Evolutionary conservation across 2,113 vertebrate genomes (phyloP).

Genomic region (Arenaria interpres): DNA sequence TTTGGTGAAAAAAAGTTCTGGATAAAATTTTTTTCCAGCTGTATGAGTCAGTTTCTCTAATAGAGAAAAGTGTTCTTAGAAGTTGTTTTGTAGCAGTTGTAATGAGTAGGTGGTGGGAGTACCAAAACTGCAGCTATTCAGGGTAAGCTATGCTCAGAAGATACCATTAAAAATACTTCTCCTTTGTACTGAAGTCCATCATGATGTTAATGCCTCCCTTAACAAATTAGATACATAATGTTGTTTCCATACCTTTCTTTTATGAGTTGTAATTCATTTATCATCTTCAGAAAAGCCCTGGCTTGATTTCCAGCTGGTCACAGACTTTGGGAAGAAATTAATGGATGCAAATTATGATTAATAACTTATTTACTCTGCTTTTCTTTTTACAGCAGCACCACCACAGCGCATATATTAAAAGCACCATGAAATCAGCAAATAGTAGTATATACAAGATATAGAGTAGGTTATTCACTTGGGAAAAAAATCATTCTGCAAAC

Average conservation of each 20-base stretch:
- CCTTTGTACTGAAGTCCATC: background rate
- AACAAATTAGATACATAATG: background rate
- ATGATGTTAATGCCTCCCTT: background rate
- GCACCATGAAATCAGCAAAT: background rate
- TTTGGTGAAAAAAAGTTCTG: background rate
- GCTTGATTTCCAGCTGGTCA: background rate
- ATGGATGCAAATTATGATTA: constrained; percentile 20
- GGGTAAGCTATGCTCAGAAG: background rate
- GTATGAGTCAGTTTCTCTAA: background rate
- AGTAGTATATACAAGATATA: background rate
- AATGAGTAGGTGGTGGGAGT: background rate
- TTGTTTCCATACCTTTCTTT: background rate
- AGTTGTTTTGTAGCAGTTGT: background rate
- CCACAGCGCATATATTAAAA: background rate
- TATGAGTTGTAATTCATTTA: background rate
- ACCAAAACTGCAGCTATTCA: background rate
- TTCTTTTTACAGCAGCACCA: background rate
- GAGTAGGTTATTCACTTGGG: background rate
- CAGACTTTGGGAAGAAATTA: background rate
- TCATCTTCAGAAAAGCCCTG: background rate
- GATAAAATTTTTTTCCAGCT: background rate
- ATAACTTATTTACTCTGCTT: constrained; percentile 19
- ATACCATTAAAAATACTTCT: background rate
- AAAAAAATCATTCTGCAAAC: background rate
- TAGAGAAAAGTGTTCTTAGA: background rate